Evolutionary conservation across 2,113 vertebrate species (phyloP).

Genomic region (Psophia crepitans): DNA sequence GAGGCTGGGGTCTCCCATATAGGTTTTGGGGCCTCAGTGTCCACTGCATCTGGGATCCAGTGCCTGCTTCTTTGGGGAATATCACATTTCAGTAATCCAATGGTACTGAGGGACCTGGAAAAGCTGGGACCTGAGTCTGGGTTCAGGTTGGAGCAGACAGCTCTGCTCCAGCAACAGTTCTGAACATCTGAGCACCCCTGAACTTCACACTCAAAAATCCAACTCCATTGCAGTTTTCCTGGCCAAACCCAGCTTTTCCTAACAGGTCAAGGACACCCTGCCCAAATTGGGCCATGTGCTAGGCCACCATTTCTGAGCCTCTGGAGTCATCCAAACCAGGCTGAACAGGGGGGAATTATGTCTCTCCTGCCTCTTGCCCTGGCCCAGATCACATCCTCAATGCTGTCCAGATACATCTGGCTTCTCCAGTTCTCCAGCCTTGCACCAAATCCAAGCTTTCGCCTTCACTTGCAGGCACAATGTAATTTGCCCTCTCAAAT

Average conservation of each 20-base stretch:
- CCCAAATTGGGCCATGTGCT: neutral
- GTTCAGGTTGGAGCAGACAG: neutral
- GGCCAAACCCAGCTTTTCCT: neutral
- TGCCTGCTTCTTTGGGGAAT: neutral
- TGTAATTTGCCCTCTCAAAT: neutral
- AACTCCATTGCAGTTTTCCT: neutral
- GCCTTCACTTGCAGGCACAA: rapidly evolving
- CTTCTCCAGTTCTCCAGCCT: neutral
- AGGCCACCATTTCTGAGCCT: neutral
- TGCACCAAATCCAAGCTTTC: neutral
- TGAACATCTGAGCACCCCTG: neutral
- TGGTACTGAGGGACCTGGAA: rapidly evolving
- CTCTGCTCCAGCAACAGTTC: neutral
- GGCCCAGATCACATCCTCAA: neutral
- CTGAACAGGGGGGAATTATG: neutral
- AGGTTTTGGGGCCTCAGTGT: too few relatives aligned
- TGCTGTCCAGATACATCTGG: rapidly evolving
- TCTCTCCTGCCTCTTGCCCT: neutral
- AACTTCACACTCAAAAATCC: neutral
- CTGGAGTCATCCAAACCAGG: neutral
- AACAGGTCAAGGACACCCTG: neutral
- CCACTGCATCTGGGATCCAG: neutral
- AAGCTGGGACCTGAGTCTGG: neutral
- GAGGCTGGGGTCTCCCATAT: neutral
- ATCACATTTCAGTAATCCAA: neutral